A percentile compares a stretch with the other conserved stretches of the same genome.
Conservation (phyloP, 2,797 vertebrate genomes). For the Tadarida brasiliensis region DNA sequence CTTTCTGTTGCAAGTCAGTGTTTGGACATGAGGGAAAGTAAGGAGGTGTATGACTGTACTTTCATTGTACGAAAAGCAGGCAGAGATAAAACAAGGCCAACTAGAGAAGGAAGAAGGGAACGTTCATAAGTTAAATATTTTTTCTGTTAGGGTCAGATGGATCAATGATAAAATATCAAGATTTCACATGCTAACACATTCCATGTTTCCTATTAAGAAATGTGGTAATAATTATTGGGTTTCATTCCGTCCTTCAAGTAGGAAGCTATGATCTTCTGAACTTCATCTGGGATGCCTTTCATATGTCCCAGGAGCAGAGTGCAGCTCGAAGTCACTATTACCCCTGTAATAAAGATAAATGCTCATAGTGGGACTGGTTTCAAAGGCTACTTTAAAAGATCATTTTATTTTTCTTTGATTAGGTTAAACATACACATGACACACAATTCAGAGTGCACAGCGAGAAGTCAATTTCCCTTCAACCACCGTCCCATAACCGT, state of each 20-base stretch:
- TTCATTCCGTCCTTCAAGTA: constrained; percentile 1
- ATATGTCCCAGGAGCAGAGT: neutral
- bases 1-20: neutral
- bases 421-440: neutral
- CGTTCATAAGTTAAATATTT: neutral
- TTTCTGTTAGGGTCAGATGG: neutral
- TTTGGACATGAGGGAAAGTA: neutral
- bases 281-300: neutral
- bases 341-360: neutral
- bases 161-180: neutral
- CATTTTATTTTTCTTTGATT: neutral
- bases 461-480: neutral
- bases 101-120: neutral
- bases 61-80: neutral
- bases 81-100: neutral
- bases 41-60: neutral
- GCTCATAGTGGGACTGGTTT: neutral
- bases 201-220: constrained; percentile 45
- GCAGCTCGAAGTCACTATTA: neutral
- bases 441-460: neutral
- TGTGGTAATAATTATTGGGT: neutral
- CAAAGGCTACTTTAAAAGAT: neutral
- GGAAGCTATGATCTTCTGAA: neutral
- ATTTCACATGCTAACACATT: neutral
- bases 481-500: no score